Evolutionary conservation across 2,888 invertebrate genomes (phyloP).

Genomic region (Hartigia nigra): DNA sequence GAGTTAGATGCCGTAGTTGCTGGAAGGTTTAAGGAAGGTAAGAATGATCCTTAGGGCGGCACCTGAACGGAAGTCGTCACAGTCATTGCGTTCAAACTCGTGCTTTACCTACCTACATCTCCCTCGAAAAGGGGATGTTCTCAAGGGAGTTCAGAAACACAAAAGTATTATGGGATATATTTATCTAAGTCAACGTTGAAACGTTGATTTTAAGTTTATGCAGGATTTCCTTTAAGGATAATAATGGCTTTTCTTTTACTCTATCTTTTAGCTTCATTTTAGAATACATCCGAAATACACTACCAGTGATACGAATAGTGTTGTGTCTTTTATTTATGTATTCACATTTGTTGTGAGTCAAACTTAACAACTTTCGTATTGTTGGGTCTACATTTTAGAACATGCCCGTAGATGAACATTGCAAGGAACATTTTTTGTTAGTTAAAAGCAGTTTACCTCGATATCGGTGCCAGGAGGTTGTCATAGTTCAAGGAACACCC

Average conservation of each 20-base stretch:
- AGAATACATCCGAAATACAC: not conserved
- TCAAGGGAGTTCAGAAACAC: not conserved
- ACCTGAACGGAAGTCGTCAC: constrained; percentile 65
- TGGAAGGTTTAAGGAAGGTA: constrained; percentile 15
- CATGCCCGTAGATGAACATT: not conserved
- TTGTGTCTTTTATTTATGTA: not conserved
- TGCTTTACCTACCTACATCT: constrained; percentile 41
- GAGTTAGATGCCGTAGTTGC: not conserved
- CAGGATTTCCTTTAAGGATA: not conserved
- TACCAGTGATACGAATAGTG: not conserved
- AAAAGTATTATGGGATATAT: not conserved
- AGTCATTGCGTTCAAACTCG: constrained; percentile 60
- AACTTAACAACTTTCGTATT: not conserved
- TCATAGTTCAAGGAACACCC: no score
- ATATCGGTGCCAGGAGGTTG: not conserved
- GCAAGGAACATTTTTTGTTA: not conserved
- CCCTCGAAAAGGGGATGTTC: constrained; percentile 27
- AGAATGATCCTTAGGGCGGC: constrained; percentile 56
- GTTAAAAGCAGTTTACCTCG: not conserved
- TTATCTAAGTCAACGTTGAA: not conserved
- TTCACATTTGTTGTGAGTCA: not conserved
- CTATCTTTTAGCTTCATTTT: not conserved
- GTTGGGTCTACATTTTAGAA: not conserved
- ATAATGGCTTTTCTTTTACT: not conserved
- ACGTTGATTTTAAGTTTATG: not conserved